Evolutionary conservation across 2,113 vertebrate genomes (phyloP), one percentile per base, ranked within the genome.

Genomic region (Barnardius zonarius): DNA sequence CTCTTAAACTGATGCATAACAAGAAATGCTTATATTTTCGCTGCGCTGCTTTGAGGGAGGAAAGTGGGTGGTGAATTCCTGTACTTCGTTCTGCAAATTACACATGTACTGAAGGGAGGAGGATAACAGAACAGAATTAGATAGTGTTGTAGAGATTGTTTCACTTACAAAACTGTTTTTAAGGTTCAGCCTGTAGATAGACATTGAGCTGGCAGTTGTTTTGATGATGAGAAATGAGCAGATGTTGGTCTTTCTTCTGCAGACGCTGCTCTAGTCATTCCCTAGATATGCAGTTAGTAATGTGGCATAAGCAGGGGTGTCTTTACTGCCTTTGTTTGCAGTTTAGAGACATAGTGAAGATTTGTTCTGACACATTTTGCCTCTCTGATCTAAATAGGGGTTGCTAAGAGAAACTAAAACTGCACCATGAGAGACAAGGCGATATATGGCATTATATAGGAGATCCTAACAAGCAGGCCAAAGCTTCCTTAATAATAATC

Each of bases 51-150:
- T 19, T 78, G 81, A 79, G 87, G 86, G 91, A 95, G 84, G 81
- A 75, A 90, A n/a, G 89, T 97, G 81, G 76, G 94, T 82, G 86
- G 73, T 91, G 69, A 82, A 89, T 89, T 88, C 51, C 66, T 82
- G 61, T 86, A 64, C 44, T 95, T 94, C 37, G 17, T 89, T 87
- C 78, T 91, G 70, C 78, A 92, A 85, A 87, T 83, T 94, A 68
- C 64, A 86, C 39, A 20, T 75, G 33, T 84, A 59, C 84, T 76
- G 33, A 66, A 80, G 48, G 30, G 69, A 86, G 81, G 73, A 91
- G 67, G 87, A 91, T 70, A 91, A 73, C 62, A 57, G 81, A 91
- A 87, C 51, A 79, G 78, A 92, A 93, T 81, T 92, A 93, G 46
- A n/a, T 35, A 44, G 54, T 25, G 31, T 79, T 89, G 25, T 64